Conservation (phyloP, 2,113 vertebrate genomes). For the Odocoileus hemionus region DNA sequence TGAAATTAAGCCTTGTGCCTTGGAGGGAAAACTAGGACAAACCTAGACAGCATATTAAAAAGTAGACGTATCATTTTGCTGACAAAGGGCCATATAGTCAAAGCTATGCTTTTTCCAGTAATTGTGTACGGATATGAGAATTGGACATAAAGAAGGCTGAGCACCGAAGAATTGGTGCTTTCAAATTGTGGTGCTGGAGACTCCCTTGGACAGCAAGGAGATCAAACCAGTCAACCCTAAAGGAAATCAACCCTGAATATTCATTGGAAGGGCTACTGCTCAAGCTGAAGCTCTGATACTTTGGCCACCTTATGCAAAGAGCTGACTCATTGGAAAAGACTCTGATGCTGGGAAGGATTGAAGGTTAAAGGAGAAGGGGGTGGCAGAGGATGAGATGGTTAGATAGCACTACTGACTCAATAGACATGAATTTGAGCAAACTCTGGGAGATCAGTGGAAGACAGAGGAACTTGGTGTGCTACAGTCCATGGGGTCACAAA, state of each 20-base stretch:
- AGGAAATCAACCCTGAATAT: background rate
- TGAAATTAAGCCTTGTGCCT: background rate
- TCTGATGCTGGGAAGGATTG: background rate
- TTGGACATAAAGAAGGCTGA: background rate
- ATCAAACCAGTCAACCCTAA: background rate
- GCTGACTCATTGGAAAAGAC: background rate
- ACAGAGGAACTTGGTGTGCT: background rate
- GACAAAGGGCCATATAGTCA: background rate
- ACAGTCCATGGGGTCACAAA: background rate
- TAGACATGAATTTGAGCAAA: background rate
- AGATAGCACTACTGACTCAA: background rate
- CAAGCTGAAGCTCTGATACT: background rate
- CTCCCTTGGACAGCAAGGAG: background rate
- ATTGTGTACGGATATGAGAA: background rate
- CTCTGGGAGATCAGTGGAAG: background rate
- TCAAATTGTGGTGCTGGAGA: background rate
- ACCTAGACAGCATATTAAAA: background rate
- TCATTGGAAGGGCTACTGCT: background rate
- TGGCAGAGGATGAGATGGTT: background rate
- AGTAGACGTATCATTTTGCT: background rate
- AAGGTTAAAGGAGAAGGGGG: background rate
- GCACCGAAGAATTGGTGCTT: background rate
- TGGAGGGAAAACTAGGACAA: background rate
- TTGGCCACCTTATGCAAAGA: background rate
- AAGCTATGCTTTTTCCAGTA: background rate